Evolutionary conservation across 1,140 invertebrate genomes (phyloP).

Genomic region (Meteorus sp.): DNA sequence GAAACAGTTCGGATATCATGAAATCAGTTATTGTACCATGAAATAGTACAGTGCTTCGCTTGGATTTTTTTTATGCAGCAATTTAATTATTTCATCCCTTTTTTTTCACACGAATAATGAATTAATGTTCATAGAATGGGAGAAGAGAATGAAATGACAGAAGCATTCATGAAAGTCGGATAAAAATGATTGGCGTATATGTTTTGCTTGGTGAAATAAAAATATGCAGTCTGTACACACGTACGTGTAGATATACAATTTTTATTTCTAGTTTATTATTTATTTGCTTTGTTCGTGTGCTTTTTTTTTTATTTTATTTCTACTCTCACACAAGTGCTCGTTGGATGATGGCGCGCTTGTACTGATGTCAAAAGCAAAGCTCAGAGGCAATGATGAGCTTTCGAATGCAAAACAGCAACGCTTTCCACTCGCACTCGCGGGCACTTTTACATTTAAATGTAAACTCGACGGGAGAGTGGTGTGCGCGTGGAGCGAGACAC

Average conservation of each 20-base stretch:
- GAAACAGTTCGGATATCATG: no score
- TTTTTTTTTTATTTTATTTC: neutral
- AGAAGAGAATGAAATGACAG: no score
- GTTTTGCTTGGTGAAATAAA: no score
- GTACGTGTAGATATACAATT: neutral
- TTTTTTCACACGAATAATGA: no score
- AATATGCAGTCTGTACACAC: no score
- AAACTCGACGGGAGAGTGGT: conserved; percentile 58
- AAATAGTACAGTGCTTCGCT: no score
- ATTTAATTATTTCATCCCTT: no score
- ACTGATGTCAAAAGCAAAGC: conserved; percentile 55
- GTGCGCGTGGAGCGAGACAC: conserved; percentile 31
- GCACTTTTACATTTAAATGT: conserved; percentile 62
- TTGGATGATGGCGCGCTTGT: conserved; percentile 14
- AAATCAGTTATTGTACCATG: no score
- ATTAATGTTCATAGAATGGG: no score
- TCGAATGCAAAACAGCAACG: conserved; percentile 62
- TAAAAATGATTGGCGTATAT: no score
- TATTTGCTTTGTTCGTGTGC: neutral
- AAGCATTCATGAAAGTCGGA: no score
- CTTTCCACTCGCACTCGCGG: conserved; percentile 47
- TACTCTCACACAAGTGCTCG: conserved; percentile 13
- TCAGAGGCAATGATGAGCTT: conserved; percentile 62
- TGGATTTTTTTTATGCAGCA: no score
- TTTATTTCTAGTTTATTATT: neutral